Evolutionary conservation across 2,797 vertebrate species (phyloP), one percentile per base, ranked within the genome.

Genomic region (Lacerta bilineata): DNA sequence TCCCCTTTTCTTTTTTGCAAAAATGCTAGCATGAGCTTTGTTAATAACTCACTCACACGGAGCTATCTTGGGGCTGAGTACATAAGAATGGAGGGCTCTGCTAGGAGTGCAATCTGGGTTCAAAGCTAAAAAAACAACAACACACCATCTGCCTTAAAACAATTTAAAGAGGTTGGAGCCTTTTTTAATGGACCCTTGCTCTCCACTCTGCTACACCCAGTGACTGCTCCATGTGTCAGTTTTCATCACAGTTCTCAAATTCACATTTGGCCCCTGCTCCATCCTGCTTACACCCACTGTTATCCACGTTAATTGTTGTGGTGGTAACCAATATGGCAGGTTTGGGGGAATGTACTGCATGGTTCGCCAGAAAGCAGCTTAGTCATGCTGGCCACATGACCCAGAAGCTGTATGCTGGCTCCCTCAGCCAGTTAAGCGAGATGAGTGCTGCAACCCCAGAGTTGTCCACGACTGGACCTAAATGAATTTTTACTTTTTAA

Each of bases 21-120:
- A 75, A 72, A 27, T 8, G 27, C 18, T 71, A 50, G 17, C 17
- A 39, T 77, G 1, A 0, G 36, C 80, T 27, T 64, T 72, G 17
- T 77, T 93, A 79, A 1, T 1, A 2, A 50, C 85, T 90, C 39
- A 61, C 55, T 78, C 6, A 55, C 15, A 71, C 75, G 66, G 76
- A 74, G 36, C 43, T 39, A 6, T 29, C 68, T 71, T 7, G 9
- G 33, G 55, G 29, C 8, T 33, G 39, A 41, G 33, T 9, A 50
- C 33, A 55, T 72, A 72, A 59, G 20, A 80, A 74, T 25, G 59
- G 27, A 66, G 33, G 25, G 23, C 41, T 76, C 17, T 43, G 25
- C 6, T n/a, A 41, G 50, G 6, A 77, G 8, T n/a, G 33, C 13
- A 11, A 7, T 36, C 23, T 50, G 50, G 20, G 11, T 11, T 75